A percentile compares a stretch with the other conserved stretches of the same genome.
phyloP scores from a whole-genome alignment of 2,797 vertebrate genomes.

The Poecilia gillii region DNA sequence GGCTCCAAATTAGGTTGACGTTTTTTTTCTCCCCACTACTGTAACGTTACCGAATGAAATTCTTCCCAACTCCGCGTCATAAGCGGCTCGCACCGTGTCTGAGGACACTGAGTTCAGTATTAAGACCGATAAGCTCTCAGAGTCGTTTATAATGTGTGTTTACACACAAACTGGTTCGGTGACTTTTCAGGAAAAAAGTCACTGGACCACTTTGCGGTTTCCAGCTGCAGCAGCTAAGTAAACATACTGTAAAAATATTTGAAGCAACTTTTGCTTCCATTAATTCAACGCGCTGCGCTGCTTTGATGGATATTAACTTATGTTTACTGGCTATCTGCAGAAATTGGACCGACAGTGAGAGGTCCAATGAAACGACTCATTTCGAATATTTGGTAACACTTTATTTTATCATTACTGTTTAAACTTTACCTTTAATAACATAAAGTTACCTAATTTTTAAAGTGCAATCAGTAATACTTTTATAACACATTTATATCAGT shows the following conservation, averaged over 20 bases:
- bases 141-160: conserved; percentile 5
- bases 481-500: no score
- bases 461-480: no score
- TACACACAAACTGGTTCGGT: conserved; percentile 13
- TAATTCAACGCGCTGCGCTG: neutral
- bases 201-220: conserved; percentile 19
- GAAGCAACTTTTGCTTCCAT: conserved; percentile 10
- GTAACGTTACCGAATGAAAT: neutral
- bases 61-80: neutral
- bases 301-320: conserved; percentile 16
- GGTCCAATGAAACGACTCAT: neutral
- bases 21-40: neutral
- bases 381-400: no score
- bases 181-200: conserved; percentile 9
- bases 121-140: neutral
- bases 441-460: no score
- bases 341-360: neutral
- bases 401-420: no score
- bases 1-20: neutral
- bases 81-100: neutral
- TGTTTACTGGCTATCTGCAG: conserved; percentile 37
- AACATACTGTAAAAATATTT: conserved; percentile 42
- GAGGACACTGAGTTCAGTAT: neutral
- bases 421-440: no score
- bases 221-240: conserved; percentile 25